Percentiles rank a stretch among this genome's conserved stretches.
Conservation (phyloP, 2,888 invertebrate genomes). For the Rhingia campestris region DNA sequence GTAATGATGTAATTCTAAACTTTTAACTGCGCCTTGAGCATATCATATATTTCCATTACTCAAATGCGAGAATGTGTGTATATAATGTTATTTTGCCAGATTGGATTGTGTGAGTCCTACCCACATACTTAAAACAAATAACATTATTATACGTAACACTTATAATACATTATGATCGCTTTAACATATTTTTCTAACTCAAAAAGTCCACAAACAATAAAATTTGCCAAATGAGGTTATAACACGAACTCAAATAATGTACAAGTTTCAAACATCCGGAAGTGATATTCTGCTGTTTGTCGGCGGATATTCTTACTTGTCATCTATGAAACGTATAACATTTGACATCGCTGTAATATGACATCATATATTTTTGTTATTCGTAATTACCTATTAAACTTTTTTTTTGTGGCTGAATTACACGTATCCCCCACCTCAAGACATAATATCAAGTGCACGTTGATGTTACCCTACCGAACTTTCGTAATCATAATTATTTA, state of each 20-base stretch:
- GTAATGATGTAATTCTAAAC: no score
- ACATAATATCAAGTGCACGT: not conserved
- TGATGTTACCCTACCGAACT: slow-evolving; percentile 47
- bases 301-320: not conserved
- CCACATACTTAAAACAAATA: no score
- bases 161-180: no score
- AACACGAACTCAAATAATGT: not conserved
- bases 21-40: no score
- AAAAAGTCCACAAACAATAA: not conserved
- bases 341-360: not conserved
- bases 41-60: no score
- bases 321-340: not conserved
- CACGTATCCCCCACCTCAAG: not conserved
- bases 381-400: not conserved
- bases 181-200: no score
- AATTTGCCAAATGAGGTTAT: not conserved
- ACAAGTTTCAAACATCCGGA: not conserved
- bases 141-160: no score
- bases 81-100: no score
- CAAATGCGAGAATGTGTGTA: no score
- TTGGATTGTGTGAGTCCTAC: no score
- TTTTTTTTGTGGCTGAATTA: not conserved
- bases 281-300: not conserved
- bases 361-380: not conserved
- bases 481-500: slow-evolving; percentile 73